Base-by-base conservation (phyloP, 2,113 vertebrate genomes). In the Symphodus melops region DNA sequence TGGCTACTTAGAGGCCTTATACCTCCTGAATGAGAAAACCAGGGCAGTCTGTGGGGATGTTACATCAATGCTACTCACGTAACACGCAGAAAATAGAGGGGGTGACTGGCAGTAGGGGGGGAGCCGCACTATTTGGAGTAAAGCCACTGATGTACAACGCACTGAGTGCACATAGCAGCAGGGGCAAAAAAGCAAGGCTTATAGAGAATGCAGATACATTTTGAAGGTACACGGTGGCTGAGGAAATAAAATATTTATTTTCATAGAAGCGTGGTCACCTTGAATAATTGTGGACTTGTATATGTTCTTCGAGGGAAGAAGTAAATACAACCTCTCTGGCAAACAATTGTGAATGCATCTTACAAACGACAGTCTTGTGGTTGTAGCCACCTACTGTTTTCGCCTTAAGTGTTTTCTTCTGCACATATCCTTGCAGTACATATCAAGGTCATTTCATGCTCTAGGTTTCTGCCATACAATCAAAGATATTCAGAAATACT, bases 41-140 rank as follows among this genome's bases (percentile, higher is more conserved):
- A 23, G 73, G 80, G 61, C 73, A 61, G 58, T 70, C 72, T 84
- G 83, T 86, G 39, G 85, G 84, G 83, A 89, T 72, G 61, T 60
- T 61, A 59, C 84, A 88, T 90, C 84, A 91, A 91, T 89, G 88
- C 91, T 82, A 77, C 88, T 85, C 91, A 89, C 86, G 85, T 89
- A 89, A 81, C 75, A 61, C 67, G 77, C 75, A 82, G 74, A 77
- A 89, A 91, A 89, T 84, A 83, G 83, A 87, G 71, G 69, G 77
- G 73, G 69, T 76, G 85, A 78, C 78, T 68, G 68, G 82, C 61
- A 11, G 64, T 52, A 28, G 75, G 72, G 75, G 75, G 72, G 77
- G 51, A 66, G 79, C 60, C 46, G 44, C 67, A 84, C 89, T 91
- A 91, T 92, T 92, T 88, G 86, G 78, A 90, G 85, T 86, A 86